These are phyloP conservation scores for Nematostella vectensis DNA, from an alignment of 92 coral and sea anemone species.

Conservation along the genomic window DNA sequence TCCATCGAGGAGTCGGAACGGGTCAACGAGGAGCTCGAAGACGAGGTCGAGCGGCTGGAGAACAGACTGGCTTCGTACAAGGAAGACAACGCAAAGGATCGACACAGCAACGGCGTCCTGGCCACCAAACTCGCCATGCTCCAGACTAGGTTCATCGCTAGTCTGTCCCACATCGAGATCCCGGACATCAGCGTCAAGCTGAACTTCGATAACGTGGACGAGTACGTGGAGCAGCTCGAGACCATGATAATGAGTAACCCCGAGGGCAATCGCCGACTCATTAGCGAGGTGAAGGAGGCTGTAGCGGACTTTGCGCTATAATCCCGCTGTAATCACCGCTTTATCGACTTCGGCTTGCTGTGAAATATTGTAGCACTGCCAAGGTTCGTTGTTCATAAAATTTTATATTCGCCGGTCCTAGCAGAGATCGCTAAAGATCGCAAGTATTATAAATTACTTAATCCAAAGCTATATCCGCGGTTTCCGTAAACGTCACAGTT, in stretches of 20 bases:
- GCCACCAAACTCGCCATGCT: slow-evolving; percentile 87
- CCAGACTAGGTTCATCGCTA: slow-evolving; percentile 88
- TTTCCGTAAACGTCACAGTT: too few species aligned
- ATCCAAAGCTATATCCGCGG: too few species aligned
- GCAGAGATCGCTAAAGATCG: too few species aligned
- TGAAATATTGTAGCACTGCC: too few species aligned
- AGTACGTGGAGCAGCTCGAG: slow-evolving; percentile 63
- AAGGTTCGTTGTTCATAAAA: too few species aligned
- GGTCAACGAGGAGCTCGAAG: slow-evolving; percentile 61
- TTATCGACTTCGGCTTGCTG: too few species aligned
- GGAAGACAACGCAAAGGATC: slow-evolving; percentile 64
- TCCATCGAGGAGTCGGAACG: slow-evolving; percentile 82
- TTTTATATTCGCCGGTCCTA: too few species aligned
- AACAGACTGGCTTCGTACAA: slow-evolving; percentile 53
- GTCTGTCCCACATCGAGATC: slow-evolving; percentile 74
- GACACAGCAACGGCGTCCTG: slow-evolving; percentile 74
- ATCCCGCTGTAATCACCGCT: too few species aligned
- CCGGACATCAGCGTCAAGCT: slow-evolving; percentile 73
- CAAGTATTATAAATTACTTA: too few species aligned
- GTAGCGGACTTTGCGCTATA: slow-evolving; percentile 82
- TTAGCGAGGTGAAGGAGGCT: slow-evolving; percentile 76
- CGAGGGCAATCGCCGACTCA: slow-evolving; percentile 40
- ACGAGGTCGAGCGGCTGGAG: slow-evolving; percentile 65
- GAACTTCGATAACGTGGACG: slow-evolving; percentile 78
- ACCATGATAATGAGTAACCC: slow-evolving; percentile 57